Conservation (phyloP, 2,888 invertebrate species). For the Drosophila multiciliata region DNA sequence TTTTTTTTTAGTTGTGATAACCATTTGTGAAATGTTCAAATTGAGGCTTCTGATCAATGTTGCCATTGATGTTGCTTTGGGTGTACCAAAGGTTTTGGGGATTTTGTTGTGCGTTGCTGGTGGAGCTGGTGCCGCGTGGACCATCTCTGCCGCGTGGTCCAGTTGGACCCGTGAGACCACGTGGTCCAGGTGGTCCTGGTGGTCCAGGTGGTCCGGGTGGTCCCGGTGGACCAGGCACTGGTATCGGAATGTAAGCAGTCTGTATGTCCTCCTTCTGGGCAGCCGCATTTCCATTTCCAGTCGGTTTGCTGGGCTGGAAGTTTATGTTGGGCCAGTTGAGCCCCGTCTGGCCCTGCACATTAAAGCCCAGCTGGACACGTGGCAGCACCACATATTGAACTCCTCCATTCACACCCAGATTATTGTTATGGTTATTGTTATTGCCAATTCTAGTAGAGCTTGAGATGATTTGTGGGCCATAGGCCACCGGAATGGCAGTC, state of each 20-base stretch:
- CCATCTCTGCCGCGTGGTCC: conserved; percentile 53
- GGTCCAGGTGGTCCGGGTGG: conserved; percentile 66
- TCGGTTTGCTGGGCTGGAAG: conserved; percentile 26
- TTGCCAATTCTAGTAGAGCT: conserved; percentile 18
- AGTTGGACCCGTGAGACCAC: conserved; percentile 41
- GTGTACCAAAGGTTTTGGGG: conserved; percentile 66
- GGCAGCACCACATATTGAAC: conserved; percentile 60
- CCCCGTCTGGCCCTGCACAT: conserved; percentile 73
- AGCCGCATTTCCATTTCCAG: conserved; percentile 3
- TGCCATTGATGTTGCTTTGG: conserved; percentile 46
- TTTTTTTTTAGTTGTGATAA: conserved; percentile 57
- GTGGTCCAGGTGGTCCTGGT: conserved; percentile 31
- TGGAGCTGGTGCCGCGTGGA: conserved; percentile 45
- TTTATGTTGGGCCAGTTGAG: conserved; percentile 57
- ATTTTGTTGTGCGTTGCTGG: conserved; percentile 10
- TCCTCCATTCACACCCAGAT: conserved; percentile 36
- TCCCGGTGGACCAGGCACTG: conserved; percentile 69
- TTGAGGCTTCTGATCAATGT: conserved; percentile 34
- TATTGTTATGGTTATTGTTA: conserved; percentile 45
- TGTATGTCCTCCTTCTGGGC: conserved; percentile 59
- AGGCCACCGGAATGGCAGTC: conserved; percentile 63
- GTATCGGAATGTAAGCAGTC: conserved; percentile 46
- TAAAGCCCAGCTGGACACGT: conserved; percentile 75
- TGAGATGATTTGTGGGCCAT: conserved; percentile 53
- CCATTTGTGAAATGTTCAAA: conserved; percentile 58